Evolutionary conservation across 2,888 invertebrate species (phyloP), one percentile per base, ranked within the genome.

Genomic region (Agrotis ipsilon): DNA sequence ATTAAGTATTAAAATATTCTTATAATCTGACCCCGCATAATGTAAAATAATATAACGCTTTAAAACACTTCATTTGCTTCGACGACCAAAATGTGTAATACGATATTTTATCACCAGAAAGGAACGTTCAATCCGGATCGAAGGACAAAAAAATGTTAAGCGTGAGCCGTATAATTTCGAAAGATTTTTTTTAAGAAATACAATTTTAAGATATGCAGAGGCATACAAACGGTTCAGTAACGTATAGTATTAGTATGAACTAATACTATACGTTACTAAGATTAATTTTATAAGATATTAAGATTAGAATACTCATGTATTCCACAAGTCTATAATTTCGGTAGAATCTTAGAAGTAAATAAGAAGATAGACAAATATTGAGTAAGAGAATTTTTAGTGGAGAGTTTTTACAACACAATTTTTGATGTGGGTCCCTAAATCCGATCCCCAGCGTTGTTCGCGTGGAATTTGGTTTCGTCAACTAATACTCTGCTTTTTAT

Each of bases 51-150:
- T 80, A 79, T 70, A 32, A 74, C 59, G 65, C 74, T 72, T 74
- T 78, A 80, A 63, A 77, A 84, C 83, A 88, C 84, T 80, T 83
- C 68, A 83, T 80, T 85, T 76, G 70, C 74, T 84, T 82, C 86
- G 81, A 71, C 75, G 64, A 32, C 24, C 68, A 80, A 85, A 86
- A 82, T 78, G 72, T 82, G 92, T 89, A 91, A 94, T 86, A 71
- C 75, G 90, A 94, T 91, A 92, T 83, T 87, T 84, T 78, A 84
- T 85, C 80, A 86, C 83, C 83, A 86, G 71, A 88, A 75, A 86
- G 76, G 79, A 86, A 76, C 78, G 87, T 82, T 86, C 86, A 86
- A 91, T 90, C 89, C 89, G 86, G 78, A 86, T 88, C 83, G 83
- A 90, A 89, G 88, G 88, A 89, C 87, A 83, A 85, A 89, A 81